Percentiles rank a stretch among this genome's conserved stretches.
Conservation (phyloP, 2,888 invertebrate genomes). For the Caradrina clavipalpis region DNA sequence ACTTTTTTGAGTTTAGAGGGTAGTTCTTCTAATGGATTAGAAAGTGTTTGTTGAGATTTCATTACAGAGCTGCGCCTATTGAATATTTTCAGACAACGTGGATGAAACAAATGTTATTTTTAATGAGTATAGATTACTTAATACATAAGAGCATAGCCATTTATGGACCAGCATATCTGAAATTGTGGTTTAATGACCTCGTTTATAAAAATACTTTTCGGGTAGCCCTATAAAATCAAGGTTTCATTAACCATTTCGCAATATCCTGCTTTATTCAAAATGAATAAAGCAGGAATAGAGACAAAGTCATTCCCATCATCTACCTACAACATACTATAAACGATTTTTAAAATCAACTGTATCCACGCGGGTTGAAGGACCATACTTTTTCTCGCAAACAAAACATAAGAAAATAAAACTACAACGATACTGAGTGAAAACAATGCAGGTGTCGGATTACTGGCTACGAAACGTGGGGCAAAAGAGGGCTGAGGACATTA, state of each 20-base stretch:
- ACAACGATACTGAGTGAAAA: conserved; percentile 76
- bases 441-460: conserved; percentile 90
- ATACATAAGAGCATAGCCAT: neutral
- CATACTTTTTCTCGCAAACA: conserved; percentile 57
- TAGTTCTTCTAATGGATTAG: conserved; percentile 58
- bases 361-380: conserved; percentile 11
- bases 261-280: conserved; percentile 12
- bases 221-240: neutral
- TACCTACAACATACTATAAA: neutral
- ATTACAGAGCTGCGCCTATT: neutral
- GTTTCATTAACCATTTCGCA: neutral
- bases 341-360: neutral
- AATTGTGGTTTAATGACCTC: neutral
- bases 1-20: conserved; percentile 51
- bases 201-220: neutral
- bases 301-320: neutral
- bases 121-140: neutral
- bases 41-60: conserved; percentile 47
- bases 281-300: conserved; percentile 2
- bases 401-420: conserved; percentile 73
- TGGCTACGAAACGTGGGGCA: conserved; percentile 81
- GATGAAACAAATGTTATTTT: neutral
- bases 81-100: neutral
- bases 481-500: conserved; percentile 88
- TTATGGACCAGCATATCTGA: neutral